Conservation (phyloP, 2,888 invertebrate species). For the Myathropa florea region DNA sequence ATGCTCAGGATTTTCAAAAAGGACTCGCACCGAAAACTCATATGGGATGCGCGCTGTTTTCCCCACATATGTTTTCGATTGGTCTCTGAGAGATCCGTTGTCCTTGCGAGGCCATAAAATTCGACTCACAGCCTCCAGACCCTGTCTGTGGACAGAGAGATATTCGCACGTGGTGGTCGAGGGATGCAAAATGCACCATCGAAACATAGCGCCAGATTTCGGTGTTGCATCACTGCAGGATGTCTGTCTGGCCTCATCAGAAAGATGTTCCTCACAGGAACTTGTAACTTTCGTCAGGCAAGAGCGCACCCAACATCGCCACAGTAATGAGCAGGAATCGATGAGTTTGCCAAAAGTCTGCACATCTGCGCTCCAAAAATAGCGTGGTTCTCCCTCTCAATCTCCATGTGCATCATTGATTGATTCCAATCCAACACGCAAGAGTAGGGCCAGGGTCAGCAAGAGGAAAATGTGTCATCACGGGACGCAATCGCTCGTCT, state of each 20-base stretch:
- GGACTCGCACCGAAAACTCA: too few relatives aligned
- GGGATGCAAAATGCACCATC: constrained; percentile 3
- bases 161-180: constrained; percentile 49
- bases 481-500: not conserved
- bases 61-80: constrained; percentile 67
- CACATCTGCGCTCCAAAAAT: constrained; percentile 41
- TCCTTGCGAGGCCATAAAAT: constrained; percentile 51
- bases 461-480: constrained; percentile 50
- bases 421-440: constrained; percentile 29
- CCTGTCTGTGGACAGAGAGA: too few relatives aligned
- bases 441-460: constrained; percentile 49
- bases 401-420: constrained; percentile 14
- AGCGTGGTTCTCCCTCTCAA: constrained; percentile 1
- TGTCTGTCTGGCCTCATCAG: not conserved
- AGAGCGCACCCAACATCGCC: constrained; percentile 22
- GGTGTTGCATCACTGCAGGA: constrained; percentile 37
- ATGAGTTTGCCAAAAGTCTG: constrained; percentile 38
- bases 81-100: constrained; percentile 29
- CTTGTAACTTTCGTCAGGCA: not conserved
- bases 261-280: constrained; percentile 23
- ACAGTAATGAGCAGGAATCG: constrained; percentile 17
- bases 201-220: constrained; percentile 53
- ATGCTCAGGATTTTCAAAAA: constrained; percentile 48
- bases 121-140: too few relatives aligned
- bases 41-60: constrained; percentile 48